Evolutionary conservation across 2,797 vertebrate genomes (phyloP).

Genomic region (Muscicapa comitata): DNA sequence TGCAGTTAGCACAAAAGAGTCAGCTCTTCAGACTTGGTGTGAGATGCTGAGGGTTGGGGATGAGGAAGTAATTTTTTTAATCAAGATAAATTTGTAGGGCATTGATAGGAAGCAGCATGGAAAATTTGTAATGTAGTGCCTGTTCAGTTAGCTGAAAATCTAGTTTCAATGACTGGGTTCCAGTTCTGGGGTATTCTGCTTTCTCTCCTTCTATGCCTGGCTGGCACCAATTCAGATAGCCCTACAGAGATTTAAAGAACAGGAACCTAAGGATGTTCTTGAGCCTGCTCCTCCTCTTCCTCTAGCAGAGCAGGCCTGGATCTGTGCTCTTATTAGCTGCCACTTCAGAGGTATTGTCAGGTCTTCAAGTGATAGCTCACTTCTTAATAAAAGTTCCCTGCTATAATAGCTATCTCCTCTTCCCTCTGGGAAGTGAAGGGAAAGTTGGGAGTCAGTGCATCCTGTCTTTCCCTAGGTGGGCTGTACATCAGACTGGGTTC

Average conservation of each 20-base stretch:
- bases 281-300: neutral
- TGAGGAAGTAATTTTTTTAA: neutral
- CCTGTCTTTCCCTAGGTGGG: neutral
- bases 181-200: neutral
- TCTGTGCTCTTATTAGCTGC: neutral
- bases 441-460: neutral
- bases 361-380: neutral
- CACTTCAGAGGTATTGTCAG: rapidly evolving
- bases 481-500: neutral
- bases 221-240: neutral
- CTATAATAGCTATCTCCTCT: neutral
- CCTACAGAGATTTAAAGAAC: neutral
- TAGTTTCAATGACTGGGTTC: neutral
- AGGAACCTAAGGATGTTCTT: neutral
- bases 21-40: neutral
- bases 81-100: neutral
- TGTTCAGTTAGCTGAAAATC: neutral
- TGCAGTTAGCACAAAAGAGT: neutral
- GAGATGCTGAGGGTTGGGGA: neutral
- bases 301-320: neutral
- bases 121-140: neutral
- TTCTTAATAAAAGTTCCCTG: neutral
- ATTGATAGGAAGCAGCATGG: neutral
- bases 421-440: neutral
- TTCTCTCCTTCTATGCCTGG: neutral